Percentiles rank a stretch among this genome's conserved stretches.
Evolutionary conservation across 2,888 invertebrate genomes (phyloP).

Genomic region (Megalurothrips usitatus): DNA sequence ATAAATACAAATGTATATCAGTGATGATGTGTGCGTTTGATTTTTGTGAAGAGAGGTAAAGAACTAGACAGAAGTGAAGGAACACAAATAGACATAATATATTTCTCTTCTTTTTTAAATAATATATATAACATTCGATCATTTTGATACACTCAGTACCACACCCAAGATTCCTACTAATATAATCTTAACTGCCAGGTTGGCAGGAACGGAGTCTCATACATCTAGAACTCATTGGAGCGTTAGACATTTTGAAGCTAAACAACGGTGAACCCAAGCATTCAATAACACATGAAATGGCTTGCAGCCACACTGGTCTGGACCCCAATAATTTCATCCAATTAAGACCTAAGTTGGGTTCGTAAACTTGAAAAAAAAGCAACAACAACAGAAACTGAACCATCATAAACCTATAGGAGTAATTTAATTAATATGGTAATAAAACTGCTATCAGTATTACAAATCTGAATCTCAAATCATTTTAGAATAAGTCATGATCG

Average conservation of each 20-base stretch:
- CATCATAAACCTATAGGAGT: background rate
- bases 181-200: background rate
- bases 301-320: background rate
- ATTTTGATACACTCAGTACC: background rate
- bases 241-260: background rate
- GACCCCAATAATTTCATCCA: background rate
- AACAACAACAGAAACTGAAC: no score
- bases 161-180: constrained; percentile 1
- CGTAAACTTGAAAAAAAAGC: background rate
- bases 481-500: background rate
- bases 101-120: background rate
- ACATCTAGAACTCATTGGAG: background rate
- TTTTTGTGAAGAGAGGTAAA: no score
- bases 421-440: background rate
- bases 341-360: background rate
- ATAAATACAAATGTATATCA: no score
- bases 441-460: background rate
- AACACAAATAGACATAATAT: background rate
- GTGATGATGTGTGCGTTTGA: no score
- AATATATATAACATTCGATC: background rate
- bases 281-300: background rate
- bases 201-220: background rate
- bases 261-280: background rate
- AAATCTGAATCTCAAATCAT: background rate
- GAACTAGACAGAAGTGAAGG: no score